These are phyloP conservation scores for Tachycineta bicolor DNA, from an alignment of 2,113 vertebrate species.

Conservation along the genomic window DNA sequence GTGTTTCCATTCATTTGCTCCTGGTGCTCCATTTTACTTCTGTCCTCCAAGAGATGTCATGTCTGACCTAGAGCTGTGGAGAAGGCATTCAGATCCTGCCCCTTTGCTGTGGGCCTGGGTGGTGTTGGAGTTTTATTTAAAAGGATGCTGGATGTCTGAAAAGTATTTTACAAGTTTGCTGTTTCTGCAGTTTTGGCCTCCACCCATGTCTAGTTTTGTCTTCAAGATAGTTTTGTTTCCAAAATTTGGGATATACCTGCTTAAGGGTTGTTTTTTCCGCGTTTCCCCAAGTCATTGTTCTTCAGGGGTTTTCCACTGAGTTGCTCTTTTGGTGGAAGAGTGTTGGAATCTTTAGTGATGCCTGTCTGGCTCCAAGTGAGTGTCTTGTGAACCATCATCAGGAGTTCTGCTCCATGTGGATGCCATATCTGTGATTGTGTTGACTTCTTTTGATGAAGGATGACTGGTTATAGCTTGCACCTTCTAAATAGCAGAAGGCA, in stretches of 20 bases:
- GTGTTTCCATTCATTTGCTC: not conserved
- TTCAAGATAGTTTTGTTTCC: not conserved
- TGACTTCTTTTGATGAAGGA: not conserved
- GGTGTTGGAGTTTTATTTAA: not conserved
- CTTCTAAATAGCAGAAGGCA: not conserved
- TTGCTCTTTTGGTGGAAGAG: not conserved
- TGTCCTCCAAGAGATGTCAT: not conserved
- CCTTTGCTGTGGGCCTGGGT: not conserved
- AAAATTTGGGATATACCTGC: not conserved
- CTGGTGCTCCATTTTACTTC: not conserved
- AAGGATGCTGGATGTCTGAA: fast-evolving
- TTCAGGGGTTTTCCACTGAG: not conserved
- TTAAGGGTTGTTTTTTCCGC: not conserved
- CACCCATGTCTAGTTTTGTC: not conserved
- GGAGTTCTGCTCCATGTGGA: not conserved
- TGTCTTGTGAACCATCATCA: not conserved
- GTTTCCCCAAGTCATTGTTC: not conserved
- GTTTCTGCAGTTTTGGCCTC: not conserved
- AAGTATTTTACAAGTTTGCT: not conserved
- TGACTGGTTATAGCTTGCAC: not conserved
- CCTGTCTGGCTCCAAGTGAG: not conserved
- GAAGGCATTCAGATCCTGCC: fast-evolving
- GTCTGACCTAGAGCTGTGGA: fast-evolving
- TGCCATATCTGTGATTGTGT: fast-evolving
- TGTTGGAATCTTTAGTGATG: not conserved